phyloP scores from a whole-genome alignment of 2,113 vertebrate genomes.

The Agapornis roseicollis region DNA sequence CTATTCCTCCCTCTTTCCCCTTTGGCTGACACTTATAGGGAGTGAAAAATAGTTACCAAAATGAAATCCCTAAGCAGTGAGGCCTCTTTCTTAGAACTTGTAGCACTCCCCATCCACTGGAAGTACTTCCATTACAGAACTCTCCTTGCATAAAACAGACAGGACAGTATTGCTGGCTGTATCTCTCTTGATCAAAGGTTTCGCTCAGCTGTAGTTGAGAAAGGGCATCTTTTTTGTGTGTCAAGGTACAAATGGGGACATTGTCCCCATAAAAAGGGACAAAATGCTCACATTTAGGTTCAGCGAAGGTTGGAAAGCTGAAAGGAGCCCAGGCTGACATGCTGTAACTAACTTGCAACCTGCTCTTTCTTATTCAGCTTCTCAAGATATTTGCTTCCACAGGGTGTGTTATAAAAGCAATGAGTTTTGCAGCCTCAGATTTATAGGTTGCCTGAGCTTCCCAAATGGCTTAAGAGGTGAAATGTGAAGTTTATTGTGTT shows the following conservation, averaged over 20 bases:
- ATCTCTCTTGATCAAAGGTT: background rate
- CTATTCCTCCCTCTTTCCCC: background rate
- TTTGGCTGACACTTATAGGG: background rate
- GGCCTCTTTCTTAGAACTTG: background rate
- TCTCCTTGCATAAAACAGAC: background rate
- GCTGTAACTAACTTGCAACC: background rate
- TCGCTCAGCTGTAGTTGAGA: background rate
- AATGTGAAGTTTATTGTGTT: background rate
- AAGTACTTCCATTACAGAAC: background rate
- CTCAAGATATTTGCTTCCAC: background rate
- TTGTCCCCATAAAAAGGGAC: background rate
- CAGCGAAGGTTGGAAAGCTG: background rate
- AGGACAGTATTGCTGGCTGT: background rate
- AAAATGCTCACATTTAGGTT: background rate
- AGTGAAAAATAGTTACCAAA: background rate
- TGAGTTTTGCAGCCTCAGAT: conserved; percentile 32
- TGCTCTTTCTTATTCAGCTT: background rate
- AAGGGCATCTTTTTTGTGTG: background rate
- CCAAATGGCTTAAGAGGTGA: conserved; percentile 8
- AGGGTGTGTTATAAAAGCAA: background rate
- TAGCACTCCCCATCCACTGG: background rate
- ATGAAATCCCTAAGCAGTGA: background rate
- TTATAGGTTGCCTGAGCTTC: background rate
- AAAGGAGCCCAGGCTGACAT: background rate
- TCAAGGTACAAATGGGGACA: background rate